Base-by-base conservation (phyloP, 2,113 vertebrate species). In the Picathartes gymnocephalus region DNA sequence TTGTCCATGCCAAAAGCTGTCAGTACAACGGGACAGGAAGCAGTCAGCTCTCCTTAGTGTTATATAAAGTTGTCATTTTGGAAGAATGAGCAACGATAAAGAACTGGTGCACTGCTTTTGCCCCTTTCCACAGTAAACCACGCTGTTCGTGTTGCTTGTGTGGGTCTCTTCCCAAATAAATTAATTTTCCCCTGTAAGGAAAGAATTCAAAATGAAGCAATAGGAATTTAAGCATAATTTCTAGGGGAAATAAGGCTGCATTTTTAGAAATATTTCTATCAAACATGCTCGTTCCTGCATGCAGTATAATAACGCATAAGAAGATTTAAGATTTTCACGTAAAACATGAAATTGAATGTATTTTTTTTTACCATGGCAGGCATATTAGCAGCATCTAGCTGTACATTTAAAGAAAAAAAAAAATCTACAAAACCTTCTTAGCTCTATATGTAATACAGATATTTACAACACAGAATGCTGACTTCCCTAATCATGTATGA, bases 61-160 rank as follows among this genome's bases (percentile, higher is more conserved):
- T 95, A 91, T 15, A 73, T 91, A 88, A 96, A 92, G 81, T 95
- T 97, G 91, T 95, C 90, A 94, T 90, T 97, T 95, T 93, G 79
- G 62, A 96, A 92, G 81, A 89, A 78, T 86, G 93, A 82, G n/a
- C 93, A 96, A 66, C 88, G 45, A 90, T 92, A 83, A 96, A 94
- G 90, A 86, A 88, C 54, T 77, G 37, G 39, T 65, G 82, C 82
- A 42, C 76, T 22, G 66, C 66, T 93, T 74, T 72, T 95, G 88
- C 94, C 87, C 56, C 24, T 96, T 97, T 96, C 95, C 96, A 84
- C 95, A 80, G 93, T 25, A 94, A 91, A 96, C 91, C 51, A 3
- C 30, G 27, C 90, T 88, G 94, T 84, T 96, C 19, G 0, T 73
- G 37, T 35, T 93, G 33, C 35, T 78, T 87, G 39, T 60, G 24